phyloP scores from a whole-genome alignment of 1,140 invertebrate genomes.

The Apis cerana region DNA sequence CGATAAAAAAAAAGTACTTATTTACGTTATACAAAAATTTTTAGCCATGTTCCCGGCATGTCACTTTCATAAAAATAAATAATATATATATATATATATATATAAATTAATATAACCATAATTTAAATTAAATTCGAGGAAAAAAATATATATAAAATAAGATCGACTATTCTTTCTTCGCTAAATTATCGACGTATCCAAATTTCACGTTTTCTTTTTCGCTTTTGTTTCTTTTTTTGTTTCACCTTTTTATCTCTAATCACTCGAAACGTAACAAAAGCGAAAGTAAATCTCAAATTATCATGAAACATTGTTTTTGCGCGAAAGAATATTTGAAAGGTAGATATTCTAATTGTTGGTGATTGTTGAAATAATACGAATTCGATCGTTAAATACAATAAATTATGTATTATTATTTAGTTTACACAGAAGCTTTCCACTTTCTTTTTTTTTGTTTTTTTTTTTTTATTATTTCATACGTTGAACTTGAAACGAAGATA shows the following conservation, averaged over 20 bases:
- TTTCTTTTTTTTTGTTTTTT: neutral
- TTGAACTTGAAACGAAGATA: neutral
- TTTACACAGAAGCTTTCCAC: neutral
- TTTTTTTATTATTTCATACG: neutral
- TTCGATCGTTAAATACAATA: slow-evolving; percentile 33
- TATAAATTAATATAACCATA: too few relatives aligned
- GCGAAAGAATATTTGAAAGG: neutral
- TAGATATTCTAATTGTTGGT: neutral
- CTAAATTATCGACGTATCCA: too few relatives aligned
- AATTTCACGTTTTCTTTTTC: neutral
- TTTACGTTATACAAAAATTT: neutral
- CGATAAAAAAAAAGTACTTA: neutral
- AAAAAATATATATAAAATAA: too few relatives aligned
- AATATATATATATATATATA: too few relatives aligned
- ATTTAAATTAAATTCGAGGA: too few relatives aligned
- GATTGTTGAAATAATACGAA: neutral
- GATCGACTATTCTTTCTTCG: too few relatives aligned
- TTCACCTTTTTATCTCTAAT: neutral
- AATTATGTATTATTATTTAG: slow-evolving; percentile 27
- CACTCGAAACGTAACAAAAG: neutral
- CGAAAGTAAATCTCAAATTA: neutral
- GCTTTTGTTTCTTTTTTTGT: neutral
- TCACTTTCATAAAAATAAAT: neutral
- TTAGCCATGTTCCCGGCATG: neutral
- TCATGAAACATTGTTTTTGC: neutral